These are phyloP conservation scores for Mastacembelus armatus DNA, from an alignment of 2,797 vertebrate species.

Conservation along the genomic window DNA sequence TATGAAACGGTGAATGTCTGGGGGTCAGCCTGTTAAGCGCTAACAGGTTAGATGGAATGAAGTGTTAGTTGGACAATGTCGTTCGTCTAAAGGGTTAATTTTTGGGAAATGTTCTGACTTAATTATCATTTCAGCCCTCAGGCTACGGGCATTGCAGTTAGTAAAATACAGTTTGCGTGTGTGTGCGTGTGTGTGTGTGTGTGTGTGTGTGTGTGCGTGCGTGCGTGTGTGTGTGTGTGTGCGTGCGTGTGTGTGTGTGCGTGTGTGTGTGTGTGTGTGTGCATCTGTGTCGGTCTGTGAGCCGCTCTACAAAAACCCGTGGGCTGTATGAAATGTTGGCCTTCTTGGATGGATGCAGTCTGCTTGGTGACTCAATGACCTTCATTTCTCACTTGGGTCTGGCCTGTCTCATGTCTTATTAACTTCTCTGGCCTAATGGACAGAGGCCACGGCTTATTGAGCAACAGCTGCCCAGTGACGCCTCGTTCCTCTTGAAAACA, in stretches of 20 bases:
- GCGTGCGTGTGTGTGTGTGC: constrained; percentile 29
- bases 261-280: constrained; percentile 7
- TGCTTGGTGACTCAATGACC: constrained; percentile 82
- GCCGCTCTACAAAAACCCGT: constrained; percentile 50
- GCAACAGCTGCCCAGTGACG: constrained; percentile 76
- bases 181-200: constrained; percentile 16
- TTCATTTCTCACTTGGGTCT: constrained; percentile 80
- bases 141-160: constrained; percentile 41
- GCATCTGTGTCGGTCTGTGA: too few species aligned
- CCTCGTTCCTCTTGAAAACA: constrained; percentile 71
- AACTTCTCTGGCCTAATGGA: constrained; percentile 82
- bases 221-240: constrained; percentile 13
- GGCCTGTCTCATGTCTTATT: constrained; percentile 85
- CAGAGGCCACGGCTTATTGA: constrained; percentile 81
- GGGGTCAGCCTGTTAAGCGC: constrained; percentile 53
- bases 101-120: constrained; percentile 49
- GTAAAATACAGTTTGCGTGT: constrained; percentile 34
- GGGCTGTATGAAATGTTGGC: constrained; percentile 67
- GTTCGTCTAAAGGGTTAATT: constrained; percentile 49
- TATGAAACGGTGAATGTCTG: constrained; percentile 54
- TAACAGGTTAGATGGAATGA: constrained; percentile 64
- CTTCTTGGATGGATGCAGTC: constrained; percentile 75
- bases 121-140: constrained; percentile 34
- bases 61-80: constrained; percentile 48
- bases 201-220: constrained; percentile 29